Evolutionary conservation across 1,140 invertebrate genomes (phyloP), one percentile per base, ranked within the genome.

Genomic region (Drosophila parabipectinata): DNA sequence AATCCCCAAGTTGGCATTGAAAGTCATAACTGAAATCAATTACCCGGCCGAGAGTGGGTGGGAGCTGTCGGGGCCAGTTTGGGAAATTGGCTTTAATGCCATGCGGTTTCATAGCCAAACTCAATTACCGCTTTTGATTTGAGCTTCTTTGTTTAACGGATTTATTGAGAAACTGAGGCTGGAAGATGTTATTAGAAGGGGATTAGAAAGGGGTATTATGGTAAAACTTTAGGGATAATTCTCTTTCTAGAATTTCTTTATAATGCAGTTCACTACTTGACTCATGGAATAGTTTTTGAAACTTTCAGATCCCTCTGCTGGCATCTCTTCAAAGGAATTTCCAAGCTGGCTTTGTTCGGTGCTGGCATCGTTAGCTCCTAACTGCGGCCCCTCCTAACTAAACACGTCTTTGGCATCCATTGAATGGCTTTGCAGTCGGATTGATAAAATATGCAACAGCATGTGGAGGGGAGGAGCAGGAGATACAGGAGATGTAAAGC

Each of bases 1-100:
- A 75, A 66, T 45, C 60, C 50, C 39, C 53, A 51, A 44, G 44
- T 44, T 56, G 44, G 26, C 28, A 63, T 55, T 8, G 52, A 66
- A 75, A 75, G 60, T 75, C 72, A 75, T 66, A 75, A 75, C 53
- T 58, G 39, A 75, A 75, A 67, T 75, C 71, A 75, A 75, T 57
- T 72, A 60, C n/a, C 47, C 3, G 24, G 32, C 34, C 1, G 32
- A 15, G 24, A 9, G 39, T 30, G 34, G 34, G 24, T 21, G 56
- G 12, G 30, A 47, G 34, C 56, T 72, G 66, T 55, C 66, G 48
- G 44, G 18, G 62, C 47, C 63, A 63, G 63, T 26, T 32, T 45
- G 37, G 67, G 55, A 72, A 72, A 48, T 72, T 72, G 55, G 34
- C 56, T 52, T 60, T 72, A 68, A 72, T 57, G 68, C 67, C 47